Evolutionary conservation across 2,113 vertebrate species (phyloP).

Genomic region (Synchiropus splendidus): DNA sequence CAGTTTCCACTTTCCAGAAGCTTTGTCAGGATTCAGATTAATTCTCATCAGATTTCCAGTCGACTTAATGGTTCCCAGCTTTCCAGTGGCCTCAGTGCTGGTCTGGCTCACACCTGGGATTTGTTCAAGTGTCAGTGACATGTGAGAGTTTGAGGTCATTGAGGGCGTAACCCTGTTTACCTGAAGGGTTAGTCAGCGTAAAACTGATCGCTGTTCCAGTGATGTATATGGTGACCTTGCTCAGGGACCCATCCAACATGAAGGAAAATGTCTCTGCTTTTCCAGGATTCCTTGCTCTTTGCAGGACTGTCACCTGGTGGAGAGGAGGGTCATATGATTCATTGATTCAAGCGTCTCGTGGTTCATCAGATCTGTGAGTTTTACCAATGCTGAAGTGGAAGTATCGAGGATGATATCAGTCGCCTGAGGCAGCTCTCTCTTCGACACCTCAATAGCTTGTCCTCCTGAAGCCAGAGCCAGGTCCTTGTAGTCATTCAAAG

Average conservation of each 20-base stretch:
- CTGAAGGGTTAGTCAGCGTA: conserved; percentile 50
- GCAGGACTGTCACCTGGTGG: conserved; percentile 59
- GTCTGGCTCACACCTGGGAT: conserved; percentile 47
- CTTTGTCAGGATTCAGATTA: conserved; percentile 20
- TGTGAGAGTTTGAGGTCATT: not conserved
- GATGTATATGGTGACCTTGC: conserved; percentile 58
- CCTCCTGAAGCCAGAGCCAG: conserved; percentile 64
- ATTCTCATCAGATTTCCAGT: conserved; percentile 60
- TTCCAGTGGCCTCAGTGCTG: conserved; percentile 26
- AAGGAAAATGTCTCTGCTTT: conserved; percentile 49
- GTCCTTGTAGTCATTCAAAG: conserved; percentile 45
- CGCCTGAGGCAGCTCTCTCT: conserved; percentile 46
- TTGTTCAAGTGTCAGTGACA: not conserved
- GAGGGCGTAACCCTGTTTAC: conserved; percentile 15
- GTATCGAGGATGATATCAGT: conserved; percentile 62
- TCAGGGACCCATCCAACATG: conserved; percentile 49
- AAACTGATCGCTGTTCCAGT: conserved; percentile 50
- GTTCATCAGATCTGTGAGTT: not conserved
- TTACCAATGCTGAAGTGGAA: conserved; percentile 65
- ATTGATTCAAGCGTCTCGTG: not conserved
- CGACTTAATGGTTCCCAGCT: conserved; percentile 41
- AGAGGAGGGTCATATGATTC: not conserved
- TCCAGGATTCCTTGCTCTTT: conserved; percentile 38
- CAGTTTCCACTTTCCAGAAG: conserved; percentile 51
- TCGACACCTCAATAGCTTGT: conserved; percentile 57